Conservation (phyloP, 2,113 vertebrate species). For the Sinosuthora webbiana region DNA sequence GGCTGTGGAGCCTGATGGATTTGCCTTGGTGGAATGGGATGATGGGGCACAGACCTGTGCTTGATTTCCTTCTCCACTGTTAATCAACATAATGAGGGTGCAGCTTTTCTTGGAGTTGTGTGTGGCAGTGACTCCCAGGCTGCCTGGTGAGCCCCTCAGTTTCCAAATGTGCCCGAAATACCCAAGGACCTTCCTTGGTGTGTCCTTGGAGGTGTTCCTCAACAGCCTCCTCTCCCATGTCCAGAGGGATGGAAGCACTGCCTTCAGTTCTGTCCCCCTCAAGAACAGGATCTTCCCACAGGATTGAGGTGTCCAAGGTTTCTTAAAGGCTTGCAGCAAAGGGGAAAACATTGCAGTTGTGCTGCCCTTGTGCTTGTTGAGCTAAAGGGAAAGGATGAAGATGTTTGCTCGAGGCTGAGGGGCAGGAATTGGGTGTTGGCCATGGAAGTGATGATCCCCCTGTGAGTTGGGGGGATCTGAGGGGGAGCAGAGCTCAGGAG, state of each 20-base stretch:
- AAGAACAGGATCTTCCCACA: background rate
- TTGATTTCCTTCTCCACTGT: background rate
- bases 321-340: background rate
- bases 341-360: background rate
- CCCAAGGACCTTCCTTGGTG: background rate
- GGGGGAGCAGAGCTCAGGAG: background rate
- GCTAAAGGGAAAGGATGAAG: background rate
- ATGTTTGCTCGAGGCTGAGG: background rate
- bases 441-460: fast-evolving
- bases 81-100: background rate
- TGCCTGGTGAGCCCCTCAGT: background rate
- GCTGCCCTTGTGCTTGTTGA: background rate
- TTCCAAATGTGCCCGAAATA: background rate
- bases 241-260: background rate
- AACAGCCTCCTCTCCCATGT: fast-evolving
- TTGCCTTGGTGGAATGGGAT: background rate
- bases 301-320: background rate
- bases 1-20: background rate
- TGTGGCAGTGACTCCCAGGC: background rate
- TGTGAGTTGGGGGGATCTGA: too few relatives aligned
- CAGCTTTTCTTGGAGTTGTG: background rate
- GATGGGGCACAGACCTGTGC: background rate
- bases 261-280: background rate
- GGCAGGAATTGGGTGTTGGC: background rate
- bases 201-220: background rate